Conservation (phyloP, 2,888 invertebrate species). For the Polydrusus cervinus region DNA sequence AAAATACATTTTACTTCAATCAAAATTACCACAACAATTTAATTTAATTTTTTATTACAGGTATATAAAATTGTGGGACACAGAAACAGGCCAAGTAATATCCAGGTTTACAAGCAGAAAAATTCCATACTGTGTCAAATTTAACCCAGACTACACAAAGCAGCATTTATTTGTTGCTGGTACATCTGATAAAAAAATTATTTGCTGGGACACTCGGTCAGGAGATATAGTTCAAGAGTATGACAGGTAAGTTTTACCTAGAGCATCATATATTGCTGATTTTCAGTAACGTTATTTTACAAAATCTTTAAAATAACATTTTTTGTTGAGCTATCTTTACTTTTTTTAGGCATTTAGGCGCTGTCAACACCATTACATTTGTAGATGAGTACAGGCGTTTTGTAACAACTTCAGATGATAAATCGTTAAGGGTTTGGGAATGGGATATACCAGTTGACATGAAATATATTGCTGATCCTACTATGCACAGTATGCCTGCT, state of each 20-base stretch:
- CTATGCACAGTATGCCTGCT: constrained; percentile 99
- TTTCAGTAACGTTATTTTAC: no score
- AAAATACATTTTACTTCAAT: no score
- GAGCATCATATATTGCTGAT: no score
- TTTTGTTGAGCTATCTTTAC: no score
- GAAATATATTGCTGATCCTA: constrained; percentile 99
- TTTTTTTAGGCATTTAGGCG: constrained; percentile 98
- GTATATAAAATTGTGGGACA: constrained; percentile 99
- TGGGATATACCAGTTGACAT: constrained; percentile 99
- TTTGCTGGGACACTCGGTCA: constrained; percentile 97
- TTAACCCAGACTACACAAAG: constrained; percentile 97
- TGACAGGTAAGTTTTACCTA: constrained; percentile 83
- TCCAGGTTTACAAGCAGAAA: constrained; percentile 95
- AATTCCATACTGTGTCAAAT: constrained; percentile 98
- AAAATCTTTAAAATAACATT: no score
- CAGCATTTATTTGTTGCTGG: constrained; percentile 98
- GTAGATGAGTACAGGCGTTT: constrained; percentile 98
- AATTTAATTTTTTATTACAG: constrained; percentile 34
- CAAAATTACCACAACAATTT: no score
- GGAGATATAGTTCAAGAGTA: constrained; percentile 72
- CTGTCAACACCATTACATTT: constrained; percentile 99
- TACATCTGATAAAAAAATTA: constrained; percentile 99
- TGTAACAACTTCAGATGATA: constrained; percentile 99
- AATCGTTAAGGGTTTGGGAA: constrained; percentile 99
- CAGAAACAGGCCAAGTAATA: constrained; percentile 93